A percentile compares a stretch with the other conserved stretches of the same genome.
phyloP scores from a whole-genome alignment of 2,888 invertebrate species.

The Anthrax anthrax region DNA sequence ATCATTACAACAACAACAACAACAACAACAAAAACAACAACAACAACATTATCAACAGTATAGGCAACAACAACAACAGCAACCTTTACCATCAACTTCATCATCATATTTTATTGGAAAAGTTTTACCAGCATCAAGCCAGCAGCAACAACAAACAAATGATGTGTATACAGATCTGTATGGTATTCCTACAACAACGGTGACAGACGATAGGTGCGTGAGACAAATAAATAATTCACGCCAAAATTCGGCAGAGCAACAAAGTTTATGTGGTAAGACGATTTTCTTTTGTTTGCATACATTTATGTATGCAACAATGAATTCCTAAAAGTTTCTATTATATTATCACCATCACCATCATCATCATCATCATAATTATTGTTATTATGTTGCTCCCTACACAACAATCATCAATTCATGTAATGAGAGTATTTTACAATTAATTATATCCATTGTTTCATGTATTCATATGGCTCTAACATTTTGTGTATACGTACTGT shows the following conservation, averaged over 20 bases:
- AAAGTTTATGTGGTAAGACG: conserved; percentile 11
- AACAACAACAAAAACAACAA: conserved; percentile 15
- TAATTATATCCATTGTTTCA: no score
- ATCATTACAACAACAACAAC: conserved; percentile 19
- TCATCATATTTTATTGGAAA: not conserved
- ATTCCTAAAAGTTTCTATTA: no score
- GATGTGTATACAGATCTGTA: conserved; percentile 8
- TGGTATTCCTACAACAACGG: conserved; percentile 3
- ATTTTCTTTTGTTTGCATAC: no score
- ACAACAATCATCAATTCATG: no score
- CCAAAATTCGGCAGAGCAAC: conserved; percentile 8
- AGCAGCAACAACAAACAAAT: not conserved
- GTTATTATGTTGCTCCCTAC: no score
- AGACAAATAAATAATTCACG: conserved; percentile 1
- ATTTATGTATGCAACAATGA: no score
- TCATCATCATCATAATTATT: not conserved
- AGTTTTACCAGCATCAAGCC: not conserved
- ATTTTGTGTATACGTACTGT: no score
- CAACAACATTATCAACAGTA: not conserved
- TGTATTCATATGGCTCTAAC: no score
- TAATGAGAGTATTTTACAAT: no score
- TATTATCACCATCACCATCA: not conserved
- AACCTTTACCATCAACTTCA: not conserved
- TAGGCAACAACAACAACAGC: not conserved
- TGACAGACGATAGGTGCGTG: conserved; percentile 3